Base-by-base conservation (phyloP, 2,888 invertebrate species). In the Dasysyrphus tricinctus region DNA sequence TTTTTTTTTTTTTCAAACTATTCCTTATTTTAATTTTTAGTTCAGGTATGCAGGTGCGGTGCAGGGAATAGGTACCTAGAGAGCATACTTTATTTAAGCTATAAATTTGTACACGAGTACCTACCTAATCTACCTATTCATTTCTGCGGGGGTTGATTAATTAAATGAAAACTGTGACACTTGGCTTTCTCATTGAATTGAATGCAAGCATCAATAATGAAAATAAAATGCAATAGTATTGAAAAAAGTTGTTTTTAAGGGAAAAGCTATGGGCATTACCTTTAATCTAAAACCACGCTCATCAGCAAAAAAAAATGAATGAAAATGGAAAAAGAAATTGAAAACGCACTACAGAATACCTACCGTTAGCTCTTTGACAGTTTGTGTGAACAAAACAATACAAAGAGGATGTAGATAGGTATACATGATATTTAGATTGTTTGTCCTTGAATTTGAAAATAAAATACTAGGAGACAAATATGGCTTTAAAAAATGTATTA, bases 301-400 rank as follows among this genome's bases (percentile, higher is more conserved):
- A 59, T 19, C 12, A 1, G 16, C 24, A 19, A 59, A 39, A 63
- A 63, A 63, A 63, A 29, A 63, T 63, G 63, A 63, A 63, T 63
- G 63, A 63, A 61, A 63, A 44, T 59, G 37, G 5, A 42, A 61
- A n/a, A 59, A 61, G 39, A 42, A 61, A 61, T 39, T 24, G 37
- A 61, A n/a, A 61, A 42, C 42, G 29, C 29, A 61, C 42, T 19
- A 61, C 59, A 16, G 19, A 11, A 16, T 11, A 32, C 3, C 24
- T 42, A 42, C 42, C 42, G n/a, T 42, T 61, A 61, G 42, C 42
- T 42, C 29, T 61, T 42, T 61, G 61, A 61, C 61, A 61, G 61
- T 61, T 42, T 61, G 61, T 61, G 61, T n/a, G 24, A 42, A 24
- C 24, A 61, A 61, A 61, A 61, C 61, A 61, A 61, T 42, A 42